These are phyloP conservation scores for Leiothrix lutea DNA, from an alignment of 2,113 vertebrate species.

Conservation along the genomic window DNA sequence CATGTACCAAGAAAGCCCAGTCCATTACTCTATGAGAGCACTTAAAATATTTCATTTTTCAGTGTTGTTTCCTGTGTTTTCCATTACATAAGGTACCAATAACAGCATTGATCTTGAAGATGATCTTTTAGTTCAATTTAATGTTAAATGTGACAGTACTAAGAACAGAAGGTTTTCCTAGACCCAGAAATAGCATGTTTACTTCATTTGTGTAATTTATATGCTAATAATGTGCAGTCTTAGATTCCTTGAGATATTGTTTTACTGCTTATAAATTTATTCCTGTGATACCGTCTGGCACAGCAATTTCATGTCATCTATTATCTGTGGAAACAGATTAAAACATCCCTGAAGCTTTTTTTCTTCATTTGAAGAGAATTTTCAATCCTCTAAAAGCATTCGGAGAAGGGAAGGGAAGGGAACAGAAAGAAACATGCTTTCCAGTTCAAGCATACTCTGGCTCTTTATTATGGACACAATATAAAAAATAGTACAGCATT, in stretches of 20 bases:
- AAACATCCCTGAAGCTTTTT: background rate
- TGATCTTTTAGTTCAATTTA: background rate
- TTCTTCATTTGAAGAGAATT: background rate
- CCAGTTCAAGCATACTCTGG: background rate
- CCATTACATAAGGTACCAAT: background rate
- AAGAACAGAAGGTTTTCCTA: background rate
- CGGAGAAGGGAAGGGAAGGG: background rate
- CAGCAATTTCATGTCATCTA: background rate
- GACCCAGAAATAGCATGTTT: background rate
- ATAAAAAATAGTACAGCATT: background rate
- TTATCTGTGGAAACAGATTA: slow-evolving; percentile 8
- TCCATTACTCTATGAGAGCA: background rate
- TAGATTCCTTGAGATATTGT: background rate
- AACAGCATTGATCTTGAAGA: background rate
- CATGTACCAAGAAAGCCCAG: background rate
- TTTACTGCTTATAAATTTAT: slow-evolving; percentile 8
- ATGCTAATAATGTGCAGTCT: background rate
- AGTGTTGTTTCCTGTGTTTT: background rate
- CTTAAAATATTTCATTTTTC: background rate
- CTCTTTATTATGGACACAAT: background rate
- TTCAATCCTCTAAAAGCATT: background rate
- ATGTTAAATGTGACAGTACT: background rate
- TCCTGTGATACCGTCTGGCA: background rate
- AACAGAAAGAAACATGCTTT: background rate
- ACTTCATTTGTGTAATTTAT: slow-evolving; percentile 10